These are phyloP conservation scores for Mus musculus DNA, from an alignment of 2,113 vertebrate genomes.

Conservation along the genomic window DNA sequence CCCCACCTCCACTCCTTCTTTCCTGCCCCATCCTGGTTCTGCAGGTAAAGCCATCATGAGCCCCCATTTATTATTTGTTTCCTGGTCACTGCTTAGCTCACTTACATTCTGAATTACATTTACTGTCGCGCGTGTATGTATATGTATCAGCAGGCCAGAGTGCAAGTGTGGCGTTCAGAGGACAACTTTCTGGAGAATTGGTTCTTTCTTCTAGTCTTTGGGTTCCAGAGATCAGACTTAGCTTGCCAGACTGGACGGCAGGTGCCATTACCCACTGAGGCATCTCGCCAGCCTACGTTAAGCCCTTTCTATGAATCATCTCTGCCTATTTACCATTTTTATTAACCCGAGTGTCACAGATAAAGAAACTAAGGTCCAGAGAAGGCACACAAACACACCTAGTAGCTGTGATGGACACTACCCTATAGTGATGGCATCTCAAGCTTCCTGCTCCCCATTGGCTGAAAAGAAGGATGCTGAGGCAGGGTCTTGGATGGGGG, in stretches of 20 bases:
- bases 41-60: neutral
- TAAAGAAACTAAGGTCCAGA: constrained; percentile 40
- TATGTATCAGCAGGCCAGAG: neutral
- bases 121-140: neutral
- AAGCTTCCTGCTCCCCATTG: neutral
- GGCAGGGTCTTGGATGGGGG: neutral
- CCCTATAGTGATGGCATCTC: neutral
- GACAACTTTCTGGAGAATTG: neutral
- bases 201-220: neutral
- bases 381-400: neutral
- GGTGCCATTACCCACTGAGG: neutral
- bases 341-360: neutral
- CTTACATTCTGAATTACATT: neutral
- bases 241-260: neutral
- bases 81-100: neutral
- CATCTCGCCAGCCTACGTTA: neutral
- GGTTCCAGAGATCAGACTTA: neutral
- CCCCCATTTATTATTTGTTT: neutral
- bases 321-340: neutral
- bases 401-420: neutral
- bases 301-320: constrained; percentile 8
- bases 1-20: too few species aligned
- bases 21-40: neutral
- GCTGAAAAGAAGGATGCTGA: neutral
- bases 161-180: neutral